Conservation (phyloP, 2,888 invertebrate genomes). For the Apodemia zela region DNA sequence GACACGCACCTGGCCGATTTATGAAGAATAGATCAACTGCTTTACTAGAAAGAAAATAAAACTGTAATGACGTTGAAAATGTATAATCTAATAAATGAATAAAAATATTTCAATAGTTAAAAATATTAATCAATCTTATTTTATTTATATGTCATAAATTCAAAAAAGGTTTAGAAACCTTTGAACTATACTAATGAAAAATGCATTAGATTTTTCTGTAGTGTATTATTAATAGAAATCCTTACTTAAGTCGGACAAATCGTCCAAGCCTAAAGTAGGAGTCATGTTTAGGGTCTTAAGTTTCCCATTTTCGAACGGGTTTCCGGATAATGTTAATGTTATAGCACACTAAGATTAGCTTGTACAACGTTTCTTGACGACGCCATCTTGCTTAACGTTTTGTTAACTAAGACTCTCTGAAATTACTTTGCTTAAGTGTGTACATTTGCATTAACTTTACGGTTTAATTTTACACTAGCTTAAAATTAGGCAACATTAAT, state of each 20-base stretch:
- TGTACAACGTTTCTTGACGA: constrained; percentile 11
- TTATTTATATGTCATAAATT: no score
- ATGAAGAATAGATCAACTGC: no score
- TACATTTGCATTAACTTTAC: constrained; percentile 8
- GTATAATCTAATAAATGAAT: no score
- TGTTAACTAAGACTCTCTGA: constrained; percentile 15
- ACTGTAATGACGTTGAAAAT: no score
- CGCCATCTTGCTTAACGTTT: constrained; percentile 3
- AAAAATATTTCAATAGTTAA: no score
- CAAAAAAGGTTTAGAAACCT: no score
- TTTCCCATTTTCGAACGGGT: constrained; percentile 3
- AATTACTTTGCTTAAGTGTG: constrained; percentile 3
- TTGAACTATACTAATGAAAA: neutral
- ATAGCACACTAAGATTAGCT: constrained; percentile 8
- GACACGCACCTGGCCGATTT: no score
- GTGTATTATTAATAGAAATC: neutral
- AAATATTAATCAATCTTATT: no score
- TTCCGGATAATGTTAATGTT: constrained; percentile 9
- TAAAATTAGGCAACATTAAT: neutral
- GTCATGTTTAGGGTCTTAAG: constrained; percentile 8
- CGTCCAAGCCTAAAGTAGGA: neutral
- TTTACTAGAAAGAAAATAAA: no score
- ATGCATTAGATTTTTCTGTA: neutral
- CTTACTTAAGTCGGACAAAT: neutral
- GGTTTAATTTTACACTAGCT: neutral